Base-by-base conservation (phyloP, 2,113 vertebrate species). In the Paratilapia polleni region DNA sequence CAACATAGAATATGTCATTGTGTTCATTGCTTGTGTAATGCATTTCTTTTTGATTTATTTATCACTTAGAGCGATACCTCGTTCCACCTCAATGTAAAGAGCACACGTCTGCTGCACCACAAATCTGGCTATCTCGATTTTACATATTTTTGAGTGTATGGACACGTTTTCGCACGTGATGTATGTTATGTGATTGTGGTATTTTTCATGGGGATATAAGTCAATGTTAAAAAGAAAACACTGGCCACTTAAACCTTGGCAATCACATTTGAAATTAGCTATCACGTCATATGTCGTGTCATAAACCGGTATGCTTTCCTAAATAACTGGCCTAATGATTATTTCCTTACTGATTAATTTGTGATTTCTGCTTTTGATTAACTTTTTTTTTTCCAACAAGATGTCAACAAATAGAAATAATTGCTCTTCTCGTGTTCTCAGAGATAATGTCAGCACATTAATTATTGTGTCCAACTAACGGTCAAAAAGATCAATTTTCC, bases 21-120 rank as follows among this genome's bases (percentile, higher is more conserved):
- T 92, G 87, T 90, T 93, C 81, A 80, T 75, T 89, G 91, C 88
- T 88, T 86, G 86, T 90, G 47, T 89, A 89, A 92, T 90, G 86
- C 66, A 43, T 92, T 90, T 88, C 59, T 93, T 88, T 89, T 81
- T 80, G 84, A 91, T 70, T 66, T 84, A 73, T 85, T 80, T 80
- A 83, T 83, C 66, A 86, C 91, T 91, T 82, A 62, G 81, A 84
- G 78, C 43, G 8, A 68, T 77, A 79, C 60, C 75, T 49, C 14
- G 19, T 84, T 80, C 77, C 81, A 78, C 88, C 58, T 87, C 79
- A 13, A 62, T 77, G 61, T 84, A 77, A 85, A 90, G 81, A 83
- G 63, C 83, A 81, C 54, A 24, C 54, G 49, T 81, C 59, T 36
- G 6, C 74, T 7, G 22, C 59, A 38, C n/a, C 68, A 57, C 73